phyloP scores from a whole-genome alignment of 2,888 invertebrate genomes.

The Euspilapteryx auroguttella region DNA sequence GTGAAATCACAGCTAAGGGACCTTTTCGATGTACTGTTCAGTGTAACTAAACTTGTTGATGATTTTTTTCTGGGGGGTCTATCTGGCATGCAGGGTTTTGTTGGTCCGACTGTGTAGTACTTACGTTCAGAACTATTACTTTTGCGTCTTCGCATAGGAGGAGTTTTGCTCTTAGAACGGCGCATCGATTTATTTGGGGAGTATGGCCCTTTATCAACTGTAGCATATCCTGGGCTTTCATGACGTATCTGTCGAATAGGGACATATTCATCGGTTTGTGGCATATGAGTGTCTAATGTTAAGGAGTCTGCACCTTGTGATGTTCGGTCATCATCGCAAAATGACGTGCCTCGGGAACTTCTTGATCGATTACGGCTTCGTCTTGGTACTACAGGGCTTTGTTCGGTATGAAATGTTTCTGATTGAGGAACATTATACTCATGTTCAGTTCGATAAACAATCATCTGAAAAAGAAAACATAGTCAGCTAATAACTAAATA shows the following conservation, averaged over 20 bases:
- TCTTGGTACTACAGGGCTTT: conserved; percentile 57
- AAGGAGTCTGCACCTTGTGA: conserved; percentile 73
- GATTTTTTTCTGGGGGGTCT: conserved; percentile 67
- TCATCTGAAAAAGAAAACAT: conserved; percentile 47
- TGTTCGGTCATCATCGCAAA: conserved; percentile 71
- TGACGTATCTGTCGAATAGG: conserved; percentile 37
- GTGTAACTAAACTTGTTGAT: conserved; percentile 51
- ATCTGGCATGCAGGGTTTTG: conserved; percentile 54
- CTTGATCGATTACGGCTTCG: conserved; percentile 60
- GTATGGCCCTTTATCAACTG: conserved; percentile 72
- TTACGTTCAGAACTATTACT: conserved; percentile 59
- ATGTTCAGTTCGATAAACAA: conserved; percentile 67
- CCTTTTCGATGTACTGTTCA: conserved; percentile 51
- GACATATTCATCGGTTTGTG: conserved; percentile 24
- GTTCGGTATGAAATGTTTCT: conserved; percentile 55
- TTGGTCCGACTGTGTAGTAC: conserved; percentile 68
- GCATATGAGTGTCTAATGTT: conserved; percentile 46
- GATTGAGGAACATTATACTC: conserved; percentile 65
- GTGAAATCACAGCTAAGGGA: conserved; percentile 42
- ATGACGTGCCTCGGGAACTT: conserved; percentile 54
- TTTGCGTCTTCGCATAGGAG: conserved; percentile 39
- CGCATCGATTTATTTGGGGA: conserved; percentile 63
- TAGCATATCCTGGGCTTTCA: conserved; percentile 70
- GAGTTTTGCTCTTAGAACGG: conserved; percentile 57
- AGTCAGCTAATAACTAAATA: no score